Evolutionary conservation across 2,113 vertebrate species (phyloP).

Genomic region (Eulemur rufifrons): DNA sequence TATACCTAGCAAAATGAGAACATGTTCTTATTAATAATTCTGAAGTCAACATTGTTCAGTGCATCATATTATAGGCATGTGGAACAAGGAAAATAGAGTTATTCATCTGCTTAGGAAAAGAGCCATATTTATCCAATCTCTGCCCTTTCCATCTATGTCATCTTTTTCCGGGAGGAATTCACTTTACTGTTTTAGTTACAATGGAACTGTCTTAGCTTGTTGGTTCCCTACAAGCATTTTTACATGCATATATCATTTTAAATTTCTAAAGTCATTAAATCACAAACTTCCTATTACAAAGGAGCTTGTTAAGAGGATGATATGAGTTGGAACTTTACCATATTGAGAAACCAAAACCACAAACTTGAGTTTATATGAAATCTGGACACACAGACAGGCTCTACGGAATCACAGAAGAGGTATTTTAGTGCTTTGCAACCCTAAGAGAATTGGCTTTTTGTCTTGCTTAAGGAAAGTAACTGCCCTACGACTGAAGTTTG

Average conservation of each 20-base stretch:
- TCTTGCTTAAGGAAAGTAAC: not conserved
- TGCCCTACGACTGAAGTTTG: not conserved
- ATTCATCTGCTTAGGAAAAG: not conserved
- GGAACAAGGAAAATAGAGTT: not conserved
- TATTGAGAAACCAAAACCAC: constrained; percentile 13
- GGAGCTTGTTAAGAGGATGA: constrained; percentile 29
- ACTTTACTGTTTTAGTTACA: not conserved
- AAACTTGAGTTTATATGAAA: constrained; percentile 14
- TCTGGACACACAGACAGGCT: constrained; percentile 2
- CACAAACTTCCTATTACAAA: constrained; percentile 42
- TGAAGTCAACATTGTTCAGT: not conserved
- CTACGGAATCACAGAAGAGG: not conserved
- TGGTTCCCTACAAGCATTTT: constrained; percentile 8
- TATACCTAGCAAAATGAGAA: not conserved
- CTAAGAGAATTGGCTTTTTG: not conserved
- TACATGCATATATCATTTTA: constrained; percentile 11
- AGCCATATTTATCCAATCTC: not conserved
- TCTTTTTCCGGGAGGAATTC: constrained; percentile 3
- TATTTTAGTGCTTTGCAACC: not conserved
- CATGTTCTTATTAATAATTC: not conserved
- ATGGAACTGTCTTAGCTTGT: constrained; percentile 39
- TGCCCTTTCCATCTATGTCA: not conserved
- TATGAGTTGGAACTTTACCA: constrained; percentile 24
- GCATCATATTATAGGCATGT: not conserved
- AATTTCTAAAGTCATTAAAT: constrained; percentile 19